Evolutionary conservation across 2,888 invertebrate species (phyloP).

Genomic region (Seira sanloemensis): DNA sequence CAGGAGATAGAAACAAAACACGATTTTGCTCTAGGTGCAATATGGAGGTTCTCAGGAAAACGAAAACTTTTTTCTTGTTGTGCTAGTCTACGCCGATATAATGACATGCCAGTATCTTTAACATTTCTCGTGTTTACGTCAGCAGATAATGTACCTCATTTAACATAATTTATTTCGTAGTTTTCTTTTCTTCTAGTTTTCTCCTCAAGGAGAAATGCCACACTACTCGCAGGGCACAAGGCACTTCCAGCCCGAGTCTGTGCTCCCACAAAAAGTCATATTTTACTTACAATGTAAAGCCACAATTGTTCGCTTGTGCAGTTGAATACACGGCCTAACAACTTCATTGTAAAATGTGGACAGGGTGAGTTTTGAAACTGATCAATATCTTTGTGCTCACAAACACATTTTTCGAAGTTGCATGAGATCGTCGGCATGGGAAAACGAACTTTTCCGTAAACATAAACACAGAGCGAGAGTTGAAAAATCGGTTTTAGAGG

Average conservation of each 20-base stretch:
- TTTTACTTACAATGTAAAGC: conserved; percentile 5
- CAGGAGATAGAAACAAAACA: not conserved
- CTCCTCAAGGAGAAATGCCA: not conserved
- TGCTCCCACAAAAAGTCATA: not conserved
- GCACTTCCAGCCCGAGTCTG: not conserved
- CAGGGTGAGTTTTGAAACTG: conserved; percentile 1
- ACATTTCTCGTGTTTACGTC: conserved; percentile 58
- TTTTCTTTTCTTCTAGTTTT: conserved; percentile 26
- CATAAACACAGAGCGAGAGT: too few relatives aligned
- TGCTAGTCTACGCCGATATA: conserved; percentile 6
- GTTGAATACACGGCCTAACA: not conserved
- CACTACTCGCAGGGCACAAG: not conserved
- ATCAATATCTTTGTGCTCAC: conserved; percentile 3
- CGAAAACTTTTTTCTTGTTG: conserved; percentile 12
- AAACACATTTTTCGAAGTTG: not conserved
- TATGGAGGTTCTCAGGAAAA: not conserved
- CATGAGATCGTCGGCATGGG: too few relatives aligned
- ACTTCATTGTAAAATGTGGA: not conserved
- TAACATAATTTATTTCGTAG: conserved; percentile 61
- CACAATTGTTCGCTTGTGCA: not conserved
- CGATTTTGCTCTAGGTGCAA: not conserved
- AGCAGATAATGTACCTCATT: conserved; percentile 61
- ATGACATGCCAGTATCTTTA: conserved; percentile 15
- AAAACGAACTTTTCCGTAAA: too few relatives aligned
- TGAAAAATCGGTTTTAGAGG: too few relatives aligned